Evolutionary conservation across 2,888 invertebrate genomes (phyloP).

Genomic region (Dicroscelio sp.): DNA sequence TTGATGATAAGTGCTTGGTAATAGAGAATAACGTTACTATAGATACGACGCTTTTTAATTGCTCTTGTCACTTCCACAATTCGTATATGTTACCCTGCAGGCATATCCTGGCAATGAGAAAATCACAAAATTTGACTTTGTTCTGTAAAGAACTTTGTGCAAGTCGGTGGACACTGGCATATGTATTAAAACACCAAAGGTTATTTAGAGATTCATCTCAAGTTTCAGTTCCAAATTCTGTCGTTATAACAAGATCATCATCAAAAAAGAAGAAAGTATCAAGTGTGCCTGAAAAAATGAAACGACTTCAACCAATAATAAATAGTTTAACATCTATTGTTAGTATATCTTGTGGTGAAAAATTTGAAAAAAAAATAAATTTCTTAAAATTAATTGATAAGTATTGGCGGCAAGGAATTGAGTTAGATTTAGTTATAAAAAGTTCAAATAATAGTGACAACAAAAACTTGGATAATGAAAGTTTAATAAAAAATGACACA

Average conservation of each 20-base stretch:
- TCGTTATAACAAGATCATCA: neutral
- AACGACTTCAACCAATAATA: neutral
- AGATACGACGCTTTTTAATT: neutral
- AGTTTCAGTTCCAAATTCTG: neutral
- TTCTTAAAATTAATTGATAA: neutral
- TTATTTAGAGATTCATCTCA: neutral
- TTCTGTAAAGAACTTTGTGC: neutral
- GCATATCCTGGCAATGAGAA: neutral
- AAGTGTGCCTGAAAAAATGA: neutral
- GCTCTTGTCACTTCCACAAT: neutral
- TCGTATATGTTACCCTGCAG: neutral
- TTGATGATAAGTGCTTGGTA: neutral
- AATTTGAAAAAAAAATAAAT: neutral
- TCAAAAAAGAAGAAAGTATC: neutral
- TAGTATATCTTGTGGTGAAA: neutral
- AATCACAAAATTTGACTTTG: neutral
- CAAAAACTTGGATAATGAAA: neutral
- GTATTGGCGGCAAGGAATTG: neutral
- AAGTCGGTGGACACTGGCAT: neutral
- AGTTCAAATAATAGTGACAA: neutral
- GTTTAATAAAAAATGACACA: neutral
- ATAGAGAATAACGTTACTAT: neutral
- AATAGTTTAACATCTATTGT: neutral
- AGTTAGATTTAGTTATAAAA: neutral
- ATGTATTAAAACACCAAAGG: neutral